These are phyloP conservation scores for Cryptotis parvus DNA, from an alignment of 2,113 vertebrate genomes.

Conservation along the genomic window DNA sequence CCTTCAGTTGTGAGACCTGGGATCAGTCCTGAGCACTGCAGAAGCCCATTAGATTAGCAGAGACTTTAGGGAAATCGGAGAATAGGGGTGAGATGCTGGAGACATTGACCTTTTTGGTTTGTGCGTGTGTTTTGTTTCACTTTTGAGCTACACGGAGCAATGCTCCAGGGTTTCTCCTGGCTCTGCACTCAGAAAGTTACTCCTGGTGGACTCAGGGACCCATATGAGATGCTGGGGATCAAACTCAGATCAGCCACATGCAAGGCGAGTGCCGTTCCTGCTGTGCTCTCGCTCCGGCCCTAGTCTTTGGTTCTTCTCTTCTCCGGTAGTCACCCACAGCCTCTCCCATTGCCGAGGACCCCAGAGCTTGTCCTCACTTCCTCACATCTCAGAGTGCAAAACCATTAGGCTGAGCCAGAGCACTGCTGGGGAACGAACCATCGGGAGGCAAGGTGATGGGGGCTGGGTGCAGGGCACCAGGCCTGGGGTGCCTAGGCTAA, in stretches of 20 bases:
- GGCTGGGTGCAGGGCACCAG: neutral
- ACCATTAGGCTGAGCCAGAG: neutral
- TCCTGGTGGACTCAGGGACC: no score
- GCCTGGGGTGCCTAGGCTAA: neutral
- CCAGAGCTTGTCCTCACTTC: neutral
- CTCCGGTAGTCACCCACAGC: neutral
- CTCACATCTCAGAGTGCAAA: slow-evolving; percentile 10
- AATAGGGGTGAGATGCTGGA: neutral
- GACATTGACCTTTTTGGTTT: neutral
- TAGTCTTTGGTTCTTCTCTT: no score
- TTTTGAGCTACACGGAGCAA: neutral
- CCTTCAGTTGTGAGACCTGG: no score
- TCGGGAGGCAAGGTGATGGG: neutral
- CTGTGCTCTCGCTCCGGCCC: no score
- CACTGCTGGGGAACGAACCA: neutral
- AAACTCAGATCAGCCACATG: no score
- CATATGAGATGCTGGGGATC: neutral
- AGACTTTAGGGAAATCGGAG: neutral
- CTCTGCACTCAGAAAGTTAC: no score
- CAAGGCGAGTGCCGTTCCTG: no score
- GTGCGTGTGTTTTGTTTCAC: no score
- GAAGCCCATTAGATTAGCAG: neutral
- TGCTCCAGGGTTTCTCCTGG: no score
- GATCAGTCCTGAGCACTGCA: no score
- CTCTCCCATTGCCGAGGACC: neutral